Evolutionary conservation across 2,113 vertebrate species (phyloP), one percentile per base, ranked within the genome.

Genomic region (Leuciscus idus): DNA sequence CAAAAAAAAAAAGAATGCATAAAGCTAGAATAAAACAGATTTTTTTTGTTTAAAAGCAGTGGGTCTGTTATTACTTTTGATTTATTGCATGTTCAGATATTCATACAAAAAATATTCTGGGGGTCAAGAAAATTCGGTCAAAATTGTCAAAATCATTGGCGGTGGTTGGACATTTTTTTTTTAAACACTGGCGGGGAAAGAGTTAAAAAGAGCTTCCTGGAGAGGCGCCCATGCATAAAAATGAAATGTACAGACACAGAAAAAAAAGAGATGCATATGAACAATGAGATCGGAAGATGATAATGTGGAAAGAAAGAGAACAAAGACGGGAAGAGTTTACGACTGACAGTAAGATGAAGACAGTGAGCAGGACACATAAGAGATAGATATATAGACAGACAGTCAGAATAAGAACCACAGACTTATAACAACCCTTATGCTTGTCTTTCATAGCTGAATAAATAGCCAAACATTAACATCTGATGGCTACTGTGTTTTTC

Each of bases 131-230:
- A 43, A 43, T 9, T 43, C 39, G 9, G 39, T 39, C 9, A 43
- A 43, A 43, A 43, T 43, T 2, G 39, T 43, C 8, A 43, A 43
- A 39, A 43, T 9, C 8, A 1, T 8, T 43, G 39, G 39, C 7
- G 39, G 39, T 2, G 39, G 39, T 43, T 43, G 39, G 39, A 43
- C 9, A 8, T 1, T 43, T 43, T 43, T 43, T 43, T 43, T 43
- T 43, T 9, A 43, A 43, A 43, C 43, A 43, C 43, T 43, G 43
- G 43, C 1, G 1, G 39, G 39, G 39, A 8, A 7, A 43, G 1
- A 43, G 43, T 43, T 9, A 43, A 43, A 89, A 85, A 90, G 28
- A 17, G 77, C 70, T 90, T 86, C 85, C 86, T 33, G 48, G 86
- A 85, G 87, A 77, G 43, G 84, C 10, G 23, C 36, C 4, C 28